A percentile compares a stretch with the other conserved stretches of the same genome.
Evolutionary conservation across 35 echinoderm and acorn worm genomes (phyloP).

Genomic region (Diadema setosum): DNA sequence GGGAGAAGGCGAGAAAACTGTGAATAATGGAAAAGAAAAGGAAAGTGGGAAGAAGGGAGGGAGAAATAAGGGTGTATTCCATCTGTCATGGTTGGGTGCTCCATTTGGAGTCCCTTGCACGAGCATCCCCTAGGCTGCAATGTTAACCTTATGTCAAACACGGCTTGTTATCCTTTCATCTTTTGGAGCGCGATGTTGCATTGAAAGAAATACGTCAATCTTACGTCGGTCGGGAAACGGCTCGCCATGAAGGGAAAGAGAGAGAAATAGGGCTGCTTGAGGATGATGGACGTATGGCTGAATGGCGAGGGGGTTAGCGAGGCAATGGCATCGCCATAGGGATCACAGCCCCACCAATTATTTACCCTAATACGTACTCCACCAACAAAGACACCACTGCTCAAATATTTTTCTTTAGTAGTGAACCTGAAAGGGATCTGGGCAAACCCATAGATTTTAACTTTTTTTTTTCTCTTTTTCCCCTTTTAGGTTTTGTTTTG

Average conservation of each 20-base stretch:
- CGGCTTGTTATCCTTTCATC: constrained; percentile 75
- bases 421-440: constrained; percentile 72
- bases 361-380: constrained; percentile 56
- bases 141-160: constrained; percentile 87
- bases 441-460: constrained; percentile 34
- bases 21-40: neutral
- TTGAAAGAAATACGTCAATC: constrained; percentile 75
- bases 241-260: neutral
- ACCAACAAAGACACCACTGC: constrained; percentile 76
- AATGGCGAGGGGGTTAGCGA: constrained; percentile 22
- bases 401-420: constrained; percentile 84
- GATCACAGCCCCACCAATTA: constrained; percentile 64
- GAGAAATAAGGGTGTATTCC: constrained; percentile 7
- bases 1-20: neutral
- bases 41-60: neutral
- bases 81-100: constrained; percentile 50
- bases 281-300: constrained; percentile 45
- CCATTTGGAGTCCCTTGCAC: neutral
- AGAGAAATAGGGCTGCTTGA: neutral
- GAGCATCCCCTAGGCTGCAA: constrained; percentile 40
- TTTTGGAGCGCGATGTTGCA: constrained; percentile 63
- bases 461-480: neutral
- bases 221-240: neutral
- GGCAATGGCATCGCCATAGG: constrained; percentile 29
- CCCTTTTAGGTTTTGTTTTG: too few species aligned